Percentiles rank a stretch among this genome's conserved stretches.
Evolutionary conservation across 2,113 vertebrate genomes (phyloP).

Genomic region (Nicator chloris): DNA sequence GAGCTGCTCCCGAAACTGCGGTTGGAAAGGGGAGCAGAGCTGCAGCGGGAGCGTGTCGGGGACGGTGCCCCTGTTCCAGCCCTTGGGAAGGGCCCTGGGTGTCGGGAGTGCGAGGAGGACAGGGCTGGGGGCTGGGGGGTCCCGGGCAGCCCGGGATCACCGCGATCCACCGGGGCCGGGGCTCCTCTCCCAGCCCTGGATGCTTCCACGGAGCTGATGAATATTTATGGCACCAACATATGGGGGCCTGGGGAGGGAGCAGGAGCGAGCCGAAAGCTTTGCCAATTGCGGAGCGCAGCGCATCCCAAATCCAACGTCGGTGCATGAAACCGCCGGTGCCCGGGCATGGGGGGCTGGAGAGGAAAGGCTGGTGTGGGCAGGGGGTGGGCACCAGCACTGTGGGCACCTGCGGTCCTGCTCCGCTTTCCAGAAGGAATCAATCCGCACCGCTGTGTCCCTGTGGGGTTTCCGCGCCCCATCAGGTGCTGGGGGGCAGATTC

Average conservation of each 20-base stretch:
- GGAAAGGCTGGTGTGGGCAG: neutral
- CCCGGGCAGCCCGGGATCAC: neutral
- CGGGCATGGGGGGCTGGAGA: neutral
- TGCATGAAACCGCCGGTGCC: neutral
- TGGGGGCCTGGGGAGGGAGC: neutral
- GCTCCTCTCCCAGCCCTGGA: neutral
- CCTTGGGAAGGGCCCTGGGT: neutral
- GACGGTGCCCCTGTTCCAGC: neutral
- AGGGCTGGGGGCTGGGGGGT: neutral
- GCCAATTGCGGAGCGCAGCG: neutral
- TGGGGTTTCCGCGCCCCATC: fast-evolving
- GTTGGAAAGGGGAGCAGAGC: neutral
- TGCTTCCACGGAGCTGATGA: neutral
- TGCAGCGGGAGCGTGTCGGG: fast-evolving
- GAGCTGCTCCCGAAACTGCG: neutral
- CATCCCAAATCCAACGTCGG: neutral
- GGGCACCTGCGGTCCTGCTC: neutral
- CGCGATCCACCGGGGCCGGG: neutral
- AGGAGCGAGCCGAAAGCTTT: neutral
- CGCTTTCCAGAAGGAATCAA: neutral
- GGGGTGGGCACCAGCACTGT: fast-evolving
- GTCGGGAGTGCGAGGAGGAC: fast-evolving
- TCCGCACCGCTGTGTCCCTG: fast-evolving
- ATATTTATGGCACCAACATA: neutral
- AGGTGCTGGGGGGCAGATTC: neutral